A percentile compares a stretch with the other conserved stretches of the same genome.
These are phyloP conservation scores for Leucophenga maculata DNA, from an alignment of 2,888 invertebrate genomes.

Conservation along the genomic window DNA sequence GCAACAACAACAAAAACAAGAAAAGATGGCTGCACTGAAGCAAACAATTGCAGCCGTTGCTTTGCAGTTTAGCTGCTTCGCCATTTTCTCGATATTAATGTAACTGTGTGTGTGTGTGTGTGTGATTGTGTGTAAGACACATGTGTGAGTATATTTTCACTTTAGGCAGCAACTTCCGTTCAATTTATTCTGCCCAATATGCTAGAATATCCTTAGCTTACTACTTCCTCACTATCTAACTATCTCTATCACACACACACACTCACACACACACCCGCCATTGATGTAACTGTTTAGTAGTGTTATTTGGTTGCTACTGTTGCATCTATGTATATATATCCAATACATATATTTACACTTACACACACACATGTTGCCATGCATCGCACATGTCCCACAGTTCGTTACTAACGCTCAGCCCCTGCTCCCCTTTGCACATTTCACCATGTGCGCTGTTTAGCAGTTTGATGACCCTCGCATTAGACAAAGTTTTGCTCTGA, in stretches of 20 bases:
- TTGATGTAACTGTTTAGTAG: slow-evolving; percentile 51
- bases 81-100: slow-evolving; percentile 42
- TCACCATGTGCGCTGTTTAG: neutral
- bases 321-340: no score
- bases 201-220: neutral
- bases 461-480: slow-evolving; percentile 5
- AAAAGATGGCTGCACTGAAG: neutral
- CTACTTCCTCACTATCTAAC: neutral
- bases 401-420: slow-evolving; percentile 24
- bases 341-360: no score
- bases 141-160: no score
- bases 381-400: no score
- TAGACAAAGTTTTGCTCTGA: no score
- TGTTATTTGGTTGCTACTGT: slow-evolving; percentile 1
- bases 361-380: no score
- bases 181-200: slow-evolving; percentile 56
- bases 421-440: neutral
- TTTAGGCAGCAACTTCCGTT: slow-evolving; percentile 64
- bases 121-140: slow-evolving; percentile 33
- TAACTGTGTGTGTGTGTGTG: slow-evolving; percentile 30
- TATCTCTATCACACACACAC: neutral
- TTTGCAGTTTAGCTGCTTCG: slow-evolving; percentile 35
- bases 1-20: slow-evolving; percentile 13
- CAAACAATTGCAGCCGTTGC: neutral
- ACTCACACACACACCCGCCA: slow-evolving; percentile 19